These are phyloP conservation scores for Coendou prehensilis DNA, from an alignment of 2,797 vertebrate genomes.

Conservation along the genomic window DNA sequence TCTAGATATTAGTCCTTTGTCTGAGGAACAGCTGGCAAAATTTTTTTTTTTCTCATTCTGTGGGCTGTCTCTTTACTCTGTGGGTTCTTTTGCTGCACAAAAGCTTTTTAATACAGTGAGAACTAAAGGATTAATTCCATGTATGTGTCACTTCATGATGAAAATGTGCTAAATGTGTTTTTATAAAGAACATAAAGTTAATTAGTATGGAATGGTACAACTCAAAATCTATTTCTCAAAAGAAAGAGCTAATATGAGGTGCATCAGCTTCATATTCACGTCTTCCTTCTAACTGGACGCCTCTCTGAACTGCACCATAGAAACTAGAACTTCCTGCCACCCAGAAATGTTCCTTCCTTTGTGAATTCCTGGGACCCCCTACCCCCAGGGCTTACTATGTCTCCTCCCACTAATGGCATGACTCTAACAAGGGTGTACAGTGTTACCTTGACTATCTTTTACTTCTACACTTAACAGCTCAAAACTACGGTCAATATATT, in stretches of 20 bases:
- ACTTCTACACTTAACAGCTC: conserved; percentile 7
- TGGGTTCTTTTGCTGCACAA: neutral
- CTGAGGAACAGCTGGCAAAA: neutral
- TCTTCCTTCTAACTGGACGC: neutral
- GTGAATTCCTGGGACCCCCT: neutral
- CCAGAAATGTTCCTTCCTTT: neutral
- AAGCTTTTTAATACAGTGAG: neutral
- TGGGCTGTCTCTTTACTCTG: neutral
- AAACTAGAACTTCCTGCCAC: neutral
- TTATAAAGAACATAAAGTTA: conserved; percentile 64
- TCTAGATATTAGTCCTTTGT: neutral
- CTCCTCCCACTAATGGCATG: neutral
- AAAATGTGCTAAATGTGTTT: neutral
- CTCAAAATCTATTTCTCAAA: conserved; percentile 66
- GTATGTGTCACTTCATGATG: conserved; percentile 63
- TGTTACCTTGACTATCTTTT: neutral
- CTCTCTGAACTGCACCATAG: conserved; percentile 45
- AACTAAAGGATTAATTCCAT: conserved; percentile 32
- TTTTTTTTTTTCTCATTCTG: neutral
- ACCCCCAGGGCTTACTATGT: neutral
- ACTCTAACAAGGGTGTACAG: neutral
- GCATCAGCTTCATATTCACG: neutral
- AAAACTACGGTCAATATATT: neutral
- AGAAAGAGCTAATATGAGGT: conserved; percentile 52
- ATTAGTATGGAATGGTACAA: conserved; percentile 2